A percentile compares a stretch with the other conserved stretches of the same genome.
Conservation (phyloP, 1,140 invertebrate species). For the Ericerus pela region DNA sequence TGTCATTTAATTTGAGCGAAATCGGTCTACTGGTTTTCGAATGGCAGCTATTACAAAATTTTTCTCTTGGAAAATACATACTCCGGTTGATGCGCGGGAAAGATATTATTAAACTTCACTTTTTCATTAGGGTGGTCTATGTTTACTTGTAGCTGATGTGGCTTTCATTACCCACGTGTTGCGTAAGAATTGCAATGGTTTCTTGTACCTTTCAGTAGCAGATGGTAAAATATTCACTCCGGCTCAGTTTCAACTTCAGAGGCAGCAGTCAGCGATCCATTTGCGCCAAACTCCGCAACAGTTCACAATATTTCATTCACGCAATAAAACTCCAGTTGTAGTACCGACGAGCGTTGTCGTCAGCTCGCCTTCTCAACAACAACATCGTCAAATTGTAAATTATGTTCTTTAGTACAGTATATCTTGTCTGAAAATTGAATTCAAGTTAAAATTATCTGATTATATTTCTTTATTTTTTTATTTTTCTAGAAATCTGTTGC, state of each 20-base stretch:
- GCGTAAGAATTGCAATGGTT: too few relatives aligned
- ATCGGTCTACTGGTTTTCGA: too few relatives aligned
- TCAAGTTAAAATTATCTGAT: not conserved
- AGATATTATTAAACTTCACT: not conserved
- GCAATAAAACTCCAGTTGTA: constrained; percentile 30
- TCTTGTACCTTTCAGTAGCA: constrained; percentile 24
- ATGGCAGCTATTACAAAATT: too few relatives aligned
- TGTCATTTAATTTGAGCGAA: too few relatives aligned
- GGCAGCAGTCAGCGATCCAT: constrained; percentile 32
- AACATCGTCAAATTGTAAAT: constrained; percentile 11
- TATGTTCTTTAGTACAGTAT: not conserved
- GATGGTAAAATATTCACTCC: constrained; percentile 36
- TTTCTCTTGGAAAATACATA: not conserved
- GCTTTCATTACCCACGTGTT: too few relatives aligned
- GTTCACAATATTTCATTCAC: constrained; percentile 30
- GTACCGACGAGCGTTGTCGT: constrained; percentile 31
- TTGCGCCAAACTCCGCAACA: constrained; percentile 33
- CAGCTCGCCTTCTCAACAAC: constrained; percentile 29
- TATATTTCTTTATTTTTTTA: not conserved
- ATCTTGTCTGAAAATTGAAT: not conserved
- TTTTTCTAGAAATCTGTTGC: constrained; percentile 17
- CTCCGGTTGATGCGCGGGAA: not conserved
- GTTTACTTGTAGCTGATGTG: not conserved
- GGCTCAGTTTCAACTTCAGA: constrained; percentile 38
- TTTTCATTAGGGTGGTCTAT: not conserved